Conservation (phyloP, 2,113 vertebrate species). For the Seriola rivoliana region DNA sequence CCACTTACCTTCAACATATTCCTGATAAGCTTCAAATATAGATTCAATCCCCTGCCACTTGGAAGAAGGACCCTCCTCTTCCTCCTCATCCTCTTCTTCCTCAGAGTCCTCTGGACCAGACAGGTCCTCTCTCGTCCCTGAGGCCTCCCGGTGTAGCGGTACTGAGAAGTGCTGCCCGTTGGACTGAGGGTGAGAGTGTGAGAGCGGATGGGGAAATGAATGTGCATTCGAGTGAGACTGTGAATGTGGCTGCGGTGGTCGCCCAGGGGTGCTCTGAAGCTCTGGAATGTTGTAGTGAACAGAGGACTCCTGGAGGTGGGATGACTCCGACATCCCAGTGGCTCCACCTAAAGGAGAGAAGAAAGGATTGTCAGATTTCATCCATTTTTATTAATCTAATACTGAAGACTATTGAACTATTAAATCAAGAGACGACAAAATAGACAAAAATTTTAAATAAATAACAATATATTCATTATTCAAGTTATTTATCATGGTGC, state of each 20-base stretch:
- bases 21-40: conserved; percentile 97
- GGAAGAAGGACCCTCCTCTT: conserved; percentile 83
- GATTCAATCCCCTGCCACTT: conserved; percentile 98
- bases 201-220: conserved; percentile 52
- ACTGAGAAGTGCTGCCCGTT: conserved; percentile 90
- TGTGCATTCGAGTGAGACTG: conserved; percentile 83
- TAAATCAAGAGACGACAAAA: neutral
- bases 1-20: conserved; percentile 94
- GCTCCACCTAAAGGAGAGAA: conserved; percentile 79
- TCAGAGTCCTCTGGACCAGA: conserved; percentile 86
- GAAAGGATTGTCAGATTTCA: neutral
- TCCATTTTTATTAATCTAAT: neutral
- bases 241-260: conserved; percentile 61
- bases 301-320: conserved; percentile 91
- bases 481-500: neutral
- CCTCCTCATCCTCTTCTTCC: conserved; percentile 86
- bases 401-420: neutral
- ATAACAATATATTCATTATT: too few relatives aligned
- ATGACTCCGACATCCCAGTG: conserved; percentile 87
- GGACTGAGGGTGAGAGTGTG: conserved; percentile 81
- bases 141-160: conserved; percentile 74
- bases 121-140: conserved; percentile 75
- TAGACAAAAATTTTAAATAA: too few relatives aligned
- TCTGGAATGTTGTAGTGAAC: conserved; percentile 99
- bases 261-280: conserved; percentile 87